Base-by-base conservation (phyloP, 2,113 vertebrate genomes). In the Rhinichthys klamathensis region DNA sequence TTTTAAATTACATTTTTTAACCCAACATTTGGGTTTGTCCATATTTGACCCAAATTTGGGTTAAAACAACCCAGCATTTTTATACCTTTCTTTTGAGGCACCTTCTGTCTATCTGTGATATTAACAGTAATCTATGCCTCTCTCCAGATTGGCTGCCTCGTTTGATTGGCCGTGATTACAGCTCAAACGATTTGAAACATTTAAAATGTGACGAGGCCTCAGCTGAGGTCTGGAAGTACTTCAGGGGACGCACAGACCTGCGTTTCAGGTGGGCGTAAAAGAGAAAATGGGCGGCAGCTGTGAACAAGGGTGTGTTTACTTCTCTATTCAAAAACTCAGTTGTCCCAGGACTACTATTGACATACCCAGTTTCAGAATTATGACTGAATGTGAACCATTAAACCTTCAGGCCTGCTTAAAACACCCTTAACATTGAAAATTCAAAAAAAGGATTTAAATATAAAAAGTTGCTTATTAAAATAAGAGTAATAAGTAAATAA, bases 161-260 rank as follows among this genome's bases (percentile, higher is more conserved):
- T 75, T 84, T 84, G 85, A 89, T 84, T 89, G 84, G 85, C 77
- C 74, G 61, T 88, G 88, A 90, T 89, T 89, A 85, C 67, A 82
- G 80, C 88, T 60, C 8, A 49, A 56, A 32, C 80, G 78, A 87
- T 89, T 67, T 82, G 63, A 89, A 88, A 84, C 49, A 77, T 80
- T 88, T 87, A 72, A 79, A 85, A 63, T 41, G n/a, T 49, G 30
- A 76, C 88, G 85, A 87, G 76, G 88, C 87, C 90, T 86, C 84
- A 85, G 90, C 87, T 32, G 80, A 58, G 54, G 90, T 92, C 93
- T 94, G 94, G 94, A 95, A 95, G 78, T 91, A 93, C 90, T 94
- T 93, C 89, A 88, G 88, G 89, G 80, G 85, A 89, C 89, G 80
- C 82, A 73, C 73, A 84, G 73, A 84, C 84, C 86, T 89, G 88